These are phyloP conservation scores for Trimorus sp. DNA, from an alignment of 2,888 invertebrate species.

Conservation along the genomic window DNA sequence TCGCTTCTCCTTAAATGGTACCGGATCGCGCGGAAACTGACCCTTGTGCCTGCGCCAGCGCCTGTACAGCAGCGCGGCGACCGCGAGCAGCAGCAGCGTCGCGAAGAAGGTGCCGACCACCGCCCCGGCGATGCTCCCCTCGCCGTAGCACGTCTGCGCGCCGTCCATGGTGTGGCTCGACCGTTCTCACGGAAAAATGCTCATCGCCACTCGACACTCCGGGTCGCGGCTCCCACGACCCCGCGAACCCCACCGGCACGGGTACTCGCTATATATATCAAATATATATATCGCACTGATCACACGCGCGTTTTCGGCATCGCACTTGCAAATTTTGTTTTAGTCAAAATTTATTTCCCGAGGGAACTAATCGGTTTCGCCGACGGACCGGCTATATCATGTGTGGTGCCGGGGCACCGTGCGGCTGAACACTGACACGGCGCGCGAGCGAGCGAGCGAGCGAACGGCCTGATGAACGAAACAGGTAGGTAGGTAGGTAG, in stretches of 20 bases:
- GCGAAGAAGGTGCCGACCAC: slow-evolving; percentile 88
- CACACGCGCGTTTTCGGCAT: too few species aligned
- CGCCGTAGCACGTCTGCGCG: slow-evolving; percentile 84
- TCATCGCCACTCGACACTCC: slow-evolving; percentile 46
- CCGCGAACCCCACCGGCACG: not conserved
- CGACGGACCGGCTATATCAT: slow-evolving; percentile 27
- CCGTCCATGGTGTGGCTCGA: slow-evolving; percentile 70
- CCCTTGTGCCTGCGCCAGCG: slow-evolving; percentile 85
- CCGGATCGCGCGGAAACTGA: slow-evolving; percentile 57
- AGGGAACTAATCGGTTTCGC: not conserved
- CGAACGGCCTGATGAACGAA: slow-evolving; percentile 69
- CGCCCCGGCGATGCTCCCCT: slow-evolving; percentile 87
- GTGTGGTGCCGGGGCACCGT: slow-evolving; percentile 69
- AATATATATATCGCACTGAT: not conserved
- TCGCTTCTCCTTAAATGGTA: slow-evolving; percentile 13
- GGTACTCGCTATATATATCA: not conserved
- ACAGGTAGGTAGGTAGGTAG: slow-evolving; percentile 71
- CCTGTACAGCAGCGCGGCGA: slow-evolving; percentile 84
- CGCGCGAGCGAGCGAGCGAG: slow-evolving; percentile 46
- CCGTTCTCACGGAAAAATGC: slow-evolving; percentile 15
- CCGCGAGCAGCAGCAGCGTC: slow-evolving; percentile 84
- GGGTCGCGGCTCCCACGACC: not conserved
- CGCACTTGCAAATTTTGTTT: too few species aligned
- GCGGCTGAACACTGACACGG: slow-evolving; percentile 68
- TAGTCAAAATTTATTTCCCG: too few species aligned